Percentiles rank a stretch among this genome's conserved stretches.
phyloP scores from a whole-genome alignment of 2,888 invertebrate genomes.

The Rhodophaea formosa region DNA sequence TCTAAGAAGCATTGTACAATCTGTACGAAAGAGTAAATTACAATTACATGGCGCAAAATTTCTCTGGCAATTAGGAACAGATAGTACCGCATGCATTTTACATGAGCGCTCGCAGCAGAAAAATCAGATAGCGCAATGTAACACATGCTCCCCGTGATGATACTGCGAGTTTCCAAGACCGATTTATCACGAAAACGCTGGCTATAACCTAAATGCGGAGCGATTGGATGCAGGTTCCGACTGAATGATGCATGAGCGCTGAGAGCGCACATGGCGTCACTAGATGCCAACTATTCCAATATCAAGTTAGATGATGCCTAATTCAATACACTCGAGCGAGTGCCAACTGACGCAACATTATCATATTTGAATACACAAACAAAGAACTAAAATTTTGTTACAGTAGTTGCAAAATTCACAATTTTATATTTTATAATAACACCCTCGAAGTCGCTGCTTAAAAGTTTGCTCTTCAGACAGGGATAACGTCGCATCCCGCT shows the following conservation, averaged over 20 bases:
- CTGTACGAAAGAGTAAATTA: slow-evolving; percentile 14
- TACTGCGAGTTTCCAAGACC: slow-evolving; percentile 46
- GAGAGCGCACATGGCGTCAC: slow-evolving; percentile 35
- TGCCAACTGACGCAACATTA: slow-evolving; percentile 39
- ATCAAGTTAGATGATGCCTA: slow-evolving; percentile 40
- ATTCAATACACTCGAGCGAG: slow-evolving; percentile 48
- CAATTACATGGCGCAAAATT: slow-evolving; percentile 17
- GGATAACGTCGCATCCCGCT: slow-evolving; percentile 51
- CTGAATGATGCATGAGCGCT: slow-evolving; percentile 57
- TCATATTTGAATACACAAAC: neutral
- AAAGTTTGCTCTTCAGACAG: slow-evolving; percentile 48
- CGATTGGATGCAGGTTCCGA: slow-evolving; percentile 59
- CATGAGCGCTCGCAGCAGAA: slow-evolving; percentile 56
- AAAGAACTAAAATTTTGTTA: neutral
- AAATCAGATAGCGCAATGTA: slow-evolving; percentile 60
- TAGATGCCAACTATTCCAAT: slow-evolving; percentile 40
- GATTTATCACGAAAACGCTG: slow-evolving; percentile 53
- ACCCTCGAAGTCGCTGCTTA: slow-evolving; percentile 51
- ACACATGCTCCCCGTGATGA: slow-evolving; percentile 54
- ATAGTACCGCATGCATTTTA: slow-evolving; percentile 47
- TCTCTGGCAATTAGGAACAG: slow-evolving; percentile 16
- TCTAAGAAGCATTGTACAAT: too few relatives aligned
- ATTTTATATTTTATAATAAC: slow-evolving; percentile 56
- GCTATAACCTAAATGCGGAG: slow-evolving; percentile 42
- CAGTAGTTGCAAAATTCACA: slow-evolving; percentile 25